Evolutionary conservation across 1,140 invertebrate species (phyloP), one percentile per base, ranked within the genome.

Genomic region (Leptopilina boulardi): DNA sequence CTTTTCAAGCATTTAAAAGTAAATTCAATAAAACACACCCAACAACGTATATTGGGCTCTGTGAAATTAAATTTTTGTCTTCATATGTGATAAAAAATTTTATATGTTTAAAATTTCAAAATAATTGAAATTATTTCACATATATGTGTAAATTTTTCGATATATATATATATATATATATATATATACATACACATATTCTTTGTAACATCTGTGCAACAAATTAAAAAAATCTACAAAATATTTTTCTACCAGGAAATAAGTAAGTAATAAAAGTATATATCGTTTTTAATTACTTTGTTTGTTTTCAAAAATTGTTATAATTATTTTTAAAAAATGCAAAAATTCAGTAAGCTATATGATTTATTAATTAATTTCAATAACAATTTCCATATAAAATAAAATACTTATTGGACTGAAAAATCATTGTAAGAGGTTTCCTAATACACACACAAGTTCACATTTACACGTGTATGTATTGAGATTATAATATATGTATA

Each of bases 381-480:
- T n/a, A n/a, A n/a, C n/a, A n/a, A n/a, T n/a, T n/a, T n/a, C n/a
- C n/a, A n/a, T n/a, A n/a, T n/a, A 6, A 42, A 42, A 42, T 13
- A 1, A 42, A 42, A 42, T 42, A 42, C 10, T 42, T 42, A 11
- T 13, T 11, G 1, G 41, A n/a, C n/a, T n/a, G n/a, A n/a, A 66
- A 66, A 66, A 66, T 66, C 59, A 11, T 34, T 66, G 59, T 23
- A 30, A 30, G 11, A 66, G 59, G 59, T 23, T 66, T 66, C 34
- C 5, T 38, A 0, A 9, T 38, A 6, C 15, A 66, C 11, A 66
- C 11, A 30, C 59, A 23, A 11, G 23, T 19, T 1, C 56, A 59
- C 56, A 9, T 56, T 11, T 6, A 23, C 56, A 59, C 56, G 26
- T 21, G 23, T 21, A 30, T 15, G 21, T 2, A 18, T 26, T 23